Conservation (phyloP, 92 coral and sea anemone species). For the Phenganax subtilis region DNA sequence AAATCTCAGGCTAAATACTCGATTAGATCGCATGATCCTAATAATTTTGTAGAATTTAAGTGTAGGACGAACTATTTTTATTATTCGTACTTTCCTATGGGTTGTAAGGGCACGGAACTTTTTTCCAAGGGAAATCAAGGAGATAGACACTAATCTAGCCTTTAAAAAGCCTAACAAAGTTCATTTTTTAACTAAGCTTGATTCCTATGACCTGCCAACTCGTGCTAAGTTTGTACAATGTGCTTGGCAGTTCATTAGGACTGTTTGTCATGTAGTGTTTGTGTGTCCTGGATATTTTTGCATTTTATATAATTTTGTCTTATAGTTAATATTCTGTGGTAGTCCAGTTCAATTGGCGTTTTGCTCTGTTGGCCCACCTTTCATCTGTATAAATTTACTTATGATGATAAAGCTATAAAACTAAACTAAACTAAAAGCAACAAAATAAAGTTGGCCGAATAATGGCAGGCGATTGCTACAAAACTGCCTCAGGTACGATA, state of each 20-base stretch:
- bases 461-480: too few species aligned
- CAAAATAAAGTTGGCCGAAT: too few species aligned
- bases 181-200: background rate
- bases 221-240: background rate
- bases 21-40: constrained; percentile 12
- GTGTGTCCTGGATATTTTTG: too few species aligned
- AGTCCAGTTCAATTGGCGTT: background rate
- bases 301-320: too few species aligned
- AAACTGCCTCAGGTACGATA: too few species aligned
- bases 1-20: background rate
- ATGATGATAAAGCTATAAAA: background rate
- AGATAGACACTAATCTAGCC: background rate
- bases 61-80: constrained; percentile 1
- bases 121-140: background rate
- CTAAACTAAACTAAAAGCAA: too few species aligned
- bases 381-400: background rate
- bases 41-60: constrained; percentile 3
- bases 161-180: background rate
- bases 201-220: background rate
- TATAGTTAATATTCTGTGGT: background rate
- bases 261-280: background rate
- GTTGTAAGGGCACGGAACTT: constrained; percentile 2
- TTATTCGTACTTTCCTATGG: constrained; percentile 2
- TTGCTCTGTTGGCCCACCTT: background rate
- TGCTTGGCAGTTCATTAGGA: background rate